phyloP scores from a whole-genome alignment of 2,113 vertebrate species.

The Alces alces region DNA sequence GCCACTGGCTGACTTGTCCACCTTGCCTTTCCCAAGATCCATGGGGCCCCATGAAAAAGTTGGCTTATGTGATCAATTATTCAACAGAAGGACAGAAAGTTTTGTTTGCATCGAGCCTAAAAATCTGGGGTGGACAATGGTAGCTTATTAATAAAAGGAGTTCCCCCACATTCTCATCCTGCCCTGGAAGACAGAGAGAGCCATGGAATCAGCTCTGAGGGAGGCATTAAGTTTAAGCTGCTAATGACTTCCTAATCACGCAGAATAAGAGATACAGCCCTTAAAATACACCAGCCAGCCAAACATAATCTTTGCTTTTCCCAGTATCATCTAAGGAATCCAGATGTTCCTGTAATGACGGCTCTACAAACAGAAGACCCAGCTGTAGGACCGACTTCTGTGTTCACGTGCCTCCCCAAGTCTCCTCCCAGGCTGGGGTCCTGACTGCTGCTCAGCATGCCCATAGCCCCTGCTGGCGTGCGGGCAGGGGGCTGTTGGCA shows the following conservation, averaged over 20 bases:
- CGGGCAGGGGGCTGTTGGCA: neutral
- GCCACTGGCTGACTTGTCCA: neutral
- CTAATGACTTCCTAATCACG: neutral
- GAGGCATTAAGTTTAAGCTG: neutral
- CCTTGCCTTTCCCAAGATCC: neutral
- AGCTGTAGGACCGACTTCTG: neutral
- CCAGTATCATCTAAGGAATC: neutral
- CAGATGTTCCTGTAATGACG: neutral
- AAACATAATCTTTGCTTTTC: neutral
- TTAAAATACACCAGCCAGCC: neutral
- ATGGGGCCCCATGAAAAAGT: neutral
- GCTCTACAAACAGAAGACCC: neutral
- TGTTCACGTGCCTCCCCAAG: accelerated
- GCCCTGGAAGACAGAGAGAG: neutral
- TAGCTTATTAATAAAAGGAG: neutral
- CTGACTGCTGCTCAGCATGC: accelerated
- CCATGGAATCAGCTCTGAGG: neutral
- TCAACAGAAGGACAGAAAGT: neutral
- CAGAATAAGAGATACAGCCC: neutral
- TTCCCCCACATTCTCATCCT: neutral
- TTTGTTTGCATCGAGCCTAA: neutral
- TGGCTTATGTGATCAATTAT: neutral
- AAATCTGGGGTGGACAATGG: neutral
- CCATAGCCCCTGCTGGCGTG: accelerated
- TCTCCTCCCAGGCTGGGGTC: neutral